Evolutionary conservation across 2,888 invertebrate species (phyloP).

Genomic region (Tinea semifulvella): DNA sequence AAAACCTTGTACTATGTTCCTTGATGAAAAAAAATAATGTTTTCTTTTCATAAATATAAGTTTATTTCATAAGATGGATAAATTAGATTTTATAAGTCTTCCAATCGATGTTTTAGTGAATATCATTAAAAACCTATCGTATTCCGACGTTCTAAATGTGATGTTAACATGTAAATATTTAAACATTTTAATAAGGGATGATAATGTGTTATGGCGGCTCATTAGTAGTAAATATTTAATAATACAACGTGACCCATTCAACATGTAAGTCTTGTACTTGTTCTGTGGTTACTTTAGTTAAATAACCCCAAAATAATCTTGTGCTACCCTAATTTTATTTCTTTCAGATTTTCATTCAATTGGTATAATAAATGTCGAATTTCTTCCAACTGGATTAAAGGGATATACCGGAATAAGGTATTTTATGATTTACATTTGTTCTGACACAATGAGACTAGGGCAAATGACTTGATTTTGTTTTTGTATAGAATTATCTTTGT

Average conservation of each 20-base stretch:
- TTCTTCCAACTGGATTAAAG: slow-evolving; percentile 48
- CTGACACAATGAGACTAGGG: too few relatives aligned
- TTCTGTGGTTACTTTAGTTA: too few relatives aligned
- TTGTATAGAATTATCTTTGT: too few relatives aligned
- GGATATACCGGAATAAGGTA: slow-evolving; percentile 37
- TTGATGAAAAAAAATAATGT: too few relatives aligned
- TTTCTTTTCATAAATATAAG: too few relatives aligned
- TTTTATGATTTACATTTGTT: too few relatives aligned
- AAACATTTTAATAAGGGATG: slow-evolving; percentile 31
- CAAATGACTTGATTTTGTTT: too few relatives aligned
- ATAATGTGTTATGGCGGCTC: slow-evolving; percentile 41
- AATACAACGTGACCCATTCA: slow-evolving; percentile 25
- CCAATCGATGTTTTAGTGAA: slow-evolving; percentile 41
- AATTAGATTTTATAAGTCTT: slow-evolving; percentile 24
- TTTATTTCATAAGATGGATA: too few relatives aligned
- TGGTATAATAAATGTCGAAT: slow-evolving; percentile 38
- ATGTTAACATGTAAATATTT: slow-evolving; percentile 44
- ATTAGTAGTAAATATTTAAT: slow-evolving; percentile 27
- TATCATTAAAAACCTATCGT: slow-evolving; percentile 34
- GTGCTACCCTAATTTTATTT: too few relatives aligned
- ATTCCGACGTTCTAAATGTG: slow-evolving; percentile 37
- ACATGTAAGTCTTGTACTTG: too few relatives aligned
- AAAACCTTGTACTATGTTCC: too few relatives aligned
- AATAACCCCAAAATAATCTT: too few relatives aligned
- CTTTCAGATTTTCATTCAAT: slow-evolving; percentile 8